A percentile compares a stretch with the other conserved stretches of the same genome.
phyloP scores from a whole-genome alignment of 2,888 invertebrate species.

The Drosophila peninsularis region DNA sequence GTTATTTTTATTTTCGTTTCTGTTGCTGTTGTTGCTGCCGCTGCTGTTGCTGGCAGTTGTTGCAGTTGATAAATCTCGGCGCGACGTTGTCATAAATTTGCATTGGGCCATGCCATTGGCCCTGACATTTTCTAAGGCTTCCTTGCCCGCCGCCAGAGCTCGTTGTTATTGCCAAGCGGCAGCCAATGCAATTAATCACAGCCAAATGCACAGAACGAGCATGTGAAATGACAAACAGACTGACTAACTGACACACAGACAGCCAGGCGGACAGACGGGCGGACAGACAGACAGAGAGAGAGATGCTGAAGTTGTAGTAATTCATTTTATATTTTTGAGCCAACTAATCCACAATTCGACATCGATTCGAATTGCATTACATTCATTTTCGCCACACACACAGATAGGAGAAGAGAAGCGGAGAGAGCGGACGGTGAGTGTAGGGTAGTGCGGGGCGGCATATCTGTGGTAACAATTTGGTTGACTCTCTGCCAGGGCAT shows the following conservation, averaged over 20 bases:
- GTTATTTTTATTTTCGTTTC: constrained; percentile 53
- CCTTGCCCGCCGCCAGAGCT: constrained; percentile 56
- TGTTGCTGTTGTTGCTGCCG: constrained; percentile 16
- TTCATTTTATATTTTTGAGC: constrained; percentile 42
- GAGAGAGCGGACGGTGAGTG: background rate
- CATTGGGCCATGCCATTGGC: constrained; percentile 77
- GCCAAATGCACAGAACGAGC: constrained; percentile 79
- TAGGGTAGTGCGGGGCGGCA: constrained; percentile 8
- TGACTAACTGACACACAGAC: constrained; percentile 36
- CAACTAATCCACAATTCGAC: constrained; percentile 74
- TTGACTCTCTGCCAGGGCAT: constrained; percentile 73
- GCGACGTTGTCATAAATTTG: constrained; percentile 75
- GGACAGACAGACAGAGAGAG: constrained; percentile 16
- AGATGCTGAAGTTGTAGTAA: constrained; percentile 61
- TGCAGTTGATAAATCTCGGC: constrained; percentile 75
- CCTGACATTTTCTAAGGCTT: constrained; percentile 80
- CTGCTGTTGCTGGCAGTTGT: constrained; percentile 46
- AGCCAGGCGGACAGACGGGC: constrained; percentile 14
- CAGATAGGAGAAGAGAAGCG: constrained; percentile 5
- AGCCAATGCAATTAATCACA: constrained; percentile 80
- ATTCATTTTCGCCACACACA: constrained; percentile 66
- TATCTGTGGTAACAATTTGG: constrained; percentile 72
- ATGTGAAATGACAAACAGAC: constrained; percentile 72
- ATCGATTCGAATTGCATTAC: constrained; percentile 56
- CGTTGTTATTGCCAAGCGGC: constrained; percentile 43